Conservation (phyloP, 2,797 vertebrate genomes). For the Callimico goeldii region DNA sequence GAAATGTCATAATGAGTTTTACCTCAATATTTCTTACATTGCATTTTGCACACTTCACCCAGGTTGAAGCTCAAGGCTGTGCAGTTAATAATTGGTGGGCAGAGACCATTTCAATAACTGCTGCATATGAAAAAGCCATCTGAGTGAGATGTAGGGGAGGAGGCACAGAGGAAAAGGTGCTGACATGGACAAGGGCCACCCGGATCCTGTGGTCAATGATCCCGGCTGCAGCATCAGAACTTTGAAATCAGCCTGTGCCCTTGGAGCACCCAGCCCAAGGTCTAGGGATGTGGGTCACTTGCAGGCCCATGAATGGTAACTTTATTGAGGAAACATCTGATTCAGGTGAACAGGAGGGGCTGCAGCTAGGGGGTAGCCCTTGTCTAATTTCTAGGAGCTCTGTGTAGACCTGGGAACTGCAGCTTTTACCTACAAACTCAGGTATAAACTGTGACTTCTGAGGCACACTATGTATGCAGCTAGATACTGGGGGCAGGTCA, state of each 20-base stretch:
- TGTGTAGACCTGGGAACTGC: not conserved
- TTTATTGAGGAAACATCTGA: not conserved
- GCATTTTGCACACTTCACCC: too few species aligned
- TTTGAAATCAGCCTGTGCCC: fast-evolving
- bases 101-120: too few species aligned
- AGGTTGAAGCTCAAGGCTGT: not conserved
- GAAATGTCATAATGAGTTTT: fast-evolving
- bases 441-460: too few species aligned
- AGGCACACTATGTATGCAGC: not conserved
- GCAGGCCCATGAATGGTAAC: too few species aligned
- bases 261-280: not conserved
- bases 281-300: fast-evolving
- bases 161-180: fast-evolving
- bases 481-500: not conserved
- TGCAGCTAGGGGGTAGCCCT: fast-evolving
- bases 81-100: fast-evolving
- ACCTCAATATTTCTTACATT: fast-evolving
- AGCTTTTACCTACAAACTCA: not conserved
- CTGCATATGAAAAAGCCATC: fast-evolving
- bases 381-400: not conserved
- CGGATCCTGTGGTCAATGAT: fast-evolving
- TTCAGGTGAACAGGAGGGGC: not conserved
- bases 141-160: fast-evolving
- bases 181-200: fast-evolving
- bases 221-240: fast-evolving